Conservation (phyloP, 2,113 vertebrate species). For the Henicopernis longicauda region DNA sequence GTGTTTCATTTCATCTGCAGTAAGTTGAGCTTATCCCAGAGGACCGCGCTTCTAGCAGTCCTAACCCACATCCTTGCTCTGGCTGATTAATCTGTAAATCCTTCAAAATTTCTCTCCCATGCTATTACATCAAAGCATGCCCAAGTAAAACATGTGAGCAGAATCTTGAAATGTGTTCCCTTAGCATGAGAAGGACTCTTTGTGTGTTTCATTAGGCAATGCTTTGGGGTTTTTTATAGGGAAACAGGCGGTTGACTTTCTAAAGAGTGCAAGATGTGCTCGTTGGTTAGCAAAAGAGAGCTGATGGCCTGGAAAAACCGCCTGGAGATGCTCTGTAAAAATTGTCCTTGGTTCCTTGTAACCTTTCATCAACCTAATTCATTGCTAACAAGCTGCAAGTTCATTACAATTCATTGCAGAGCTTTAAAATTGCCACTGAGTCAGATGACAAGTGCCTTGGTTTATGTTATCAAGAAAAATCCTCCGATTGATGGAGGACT, state of each 20-base stretch:
- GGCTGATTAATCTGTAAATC: background rate
- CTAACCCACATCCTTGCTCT: background rate
- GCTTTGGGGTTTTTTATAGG: background rate
- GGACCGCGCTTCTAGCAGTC: background rate
- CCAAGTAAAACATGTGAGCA: background rate
- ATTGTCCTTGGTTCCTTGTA: conserved; percentile 31
- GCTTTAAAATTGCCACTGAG: background rate
- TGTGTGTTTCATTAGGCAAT: background rate
- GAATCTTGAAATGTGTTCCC: background rate
- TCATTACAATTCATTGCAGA: conserved; percentile 15
- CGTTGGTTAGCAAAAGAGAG: background rate
- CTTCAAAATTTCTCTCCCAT: conserved; percentile 20
- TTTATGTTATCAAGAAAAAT: background rate
- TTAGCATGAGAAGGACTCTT: background rate
- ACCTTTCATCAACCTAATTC: conserved; percentile 33
- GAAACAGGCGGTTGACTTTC: background rate
- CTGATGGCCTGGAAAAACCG: conserved; percentile 11
- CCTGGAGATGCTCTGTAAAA: conserved; percentile 12
- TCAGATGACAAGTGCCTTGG: background rate
- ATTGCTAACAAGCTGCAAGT: conserved; percentile 26
- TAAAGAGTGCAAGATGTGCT: background rate
- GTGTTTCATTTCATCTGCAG: background rate
- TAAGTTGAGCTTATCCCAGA: background rate
- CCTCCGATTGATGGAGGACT: background rate
- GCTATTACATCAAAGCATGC: conserved; percentile 13